Evolutionary conservation across 2,888 invertebrate genomes (phyloP), one percentile per base, ranked within the genome.

Genomic region (Hyposoter dolosus): DNA sequence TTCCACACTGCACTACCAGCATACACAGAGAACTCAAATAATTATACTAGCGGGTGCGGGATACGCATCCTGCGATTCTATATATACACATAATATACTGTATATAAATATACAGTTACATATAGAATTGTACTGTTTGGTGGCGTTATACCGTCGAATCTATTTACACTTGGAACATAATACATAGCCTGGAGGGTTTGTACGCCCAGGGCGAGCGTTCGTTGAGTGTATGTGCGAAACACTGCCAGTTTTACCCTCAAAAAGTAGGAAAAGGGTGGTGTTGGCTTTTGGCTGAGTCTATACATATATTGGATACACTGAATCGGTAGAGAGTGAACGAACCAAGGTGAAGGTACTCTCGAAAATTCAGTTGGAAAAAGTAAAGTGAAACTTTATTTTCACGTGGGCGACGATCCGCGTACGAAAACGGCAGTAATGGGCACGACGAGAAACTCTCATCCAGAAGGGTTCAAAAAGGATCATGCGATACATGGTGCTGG

Each of bases 131-230:
- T 47, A 74, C 86, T 78, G 77, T 83, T 81, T 80, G 83, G 83
- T 81, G 81, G 77, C 77, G 81, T 83, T 86, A 56, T 81, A 77
- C 83, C 71, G 47, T 83, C 75, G 81, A 81, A 86, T 86, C 83
- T 83, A 86, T 86, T 86, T 83, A 83, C 83, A 83, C 80, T 77
- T 43, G 74, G 66, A 83, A 77, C 72, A 86, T 83, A 83, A 86
- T 86, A 86, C 83, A 86, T 83, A 86, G 83, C 86, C 83, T 53
- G 77, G 83, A 86, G 86, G 81, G 83, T 78, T 83, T 83, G 74
- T 83, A 74, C 74, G 77, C 86, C 53, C 74, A 81, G 68, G 74
- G 83, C 74, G 53, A 60, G 40, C 66, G 81, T 77, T 83, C 74
- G 77, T 68, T 47, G 80, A 40, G 40, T 65, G n/a, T 65, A 63